Conservation (phyloP, 2,113 vertebrate genomes). For the Xiphophorus couchianus region DNA sequence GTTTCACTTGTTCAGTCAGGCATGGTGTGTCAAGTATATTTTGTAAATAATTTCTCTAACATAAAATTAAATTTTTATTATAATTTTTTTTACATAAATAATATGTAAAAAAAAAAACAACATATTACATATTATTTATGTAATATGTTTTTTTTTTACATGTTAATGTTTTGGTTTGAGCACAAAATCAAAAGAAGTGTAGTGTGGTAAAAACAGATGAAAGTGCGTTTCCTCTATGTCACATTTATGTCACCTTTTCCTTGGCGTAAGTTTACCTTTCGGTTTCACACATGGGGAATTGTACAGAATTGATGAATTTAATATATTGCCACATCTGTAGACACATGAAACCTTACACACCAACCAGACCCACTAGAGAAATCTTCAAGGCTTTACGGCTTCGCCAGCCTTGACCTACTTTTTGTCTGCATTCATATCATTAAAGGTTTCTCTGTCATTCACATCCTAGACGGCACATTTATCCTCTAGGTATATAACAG, state of each 20-base stretch:
- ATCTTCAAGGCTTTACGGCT: conserved; percentile 11
- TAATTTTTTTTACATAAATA: too few species aligned
- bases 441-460: neutral
- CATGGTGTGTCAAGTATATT: neutral
- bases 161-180: too few species aligned
- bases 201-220: neutral
- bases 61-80: too few species aligned
- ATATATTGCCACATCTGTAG: neutral
- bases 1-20: neutral
- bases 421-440: neutral
- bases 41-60: too few species aligned
- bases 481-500: conserved; percentile 10
- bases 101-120: too few species aligned
- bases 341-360: neutral
- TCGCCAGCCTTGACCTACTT: conserved; percentile 9
- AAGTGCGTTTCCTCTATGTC: neutral
- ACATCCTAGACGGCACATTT: neutral
- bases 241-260: neutral
- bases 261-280: neutral
- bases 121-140: too few species aligned
- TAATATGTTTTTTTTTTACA: too few species aligned
- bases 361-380: neutral
- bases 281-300: neutral
- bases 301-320: neutral
- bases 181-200: neutral